Conservation (phyloP, 2,888 invertebrate species). For the Lasioglossum figueresi region DNA sequence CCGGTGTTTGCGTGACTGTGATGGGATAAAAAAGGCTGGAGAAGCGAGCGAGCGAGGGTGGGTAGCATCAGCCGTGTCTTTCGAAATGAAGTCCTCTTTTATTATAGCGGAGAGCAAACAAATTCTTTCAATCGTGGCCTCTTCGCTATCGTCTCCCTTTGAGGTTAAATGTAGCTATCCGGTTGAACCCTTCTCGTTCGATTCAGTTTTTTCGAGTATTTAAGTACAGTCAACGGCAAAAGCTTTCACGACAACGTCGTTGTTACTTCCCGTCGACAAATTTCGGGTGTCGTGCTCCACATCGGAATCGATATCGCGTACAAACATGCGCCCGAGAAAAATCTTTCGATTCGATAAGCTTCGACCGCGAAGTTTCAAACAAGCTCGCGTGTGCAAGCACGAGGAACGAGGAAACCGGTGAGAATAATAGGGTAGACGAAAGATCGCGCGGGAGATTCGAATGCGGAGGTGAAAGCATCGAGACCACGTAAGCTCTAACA, state of each 20-base stretch:
- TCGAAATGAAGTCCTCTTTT: constrained; percentile 58
- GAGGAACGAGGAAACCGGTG: neutral
- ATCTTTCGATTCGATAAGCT: neutral
- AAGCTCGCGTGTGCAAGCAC: constrained; percentile 15
- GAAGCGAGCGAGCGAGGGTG: constrained; percentile 16
- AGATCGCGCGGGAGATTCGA: constrained; percentile 20
- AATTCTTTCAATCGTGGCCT: constrained; percentile 62
- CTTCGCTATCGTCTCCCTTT: constrained; percentile 68
- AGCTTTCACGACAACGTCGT: neutral
- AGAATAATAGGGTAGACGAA: constrained; percentile 3
- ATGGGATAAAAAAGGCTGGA: constrained; percentile 25
- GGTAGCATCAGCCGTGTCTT: constrained; percentile 58
- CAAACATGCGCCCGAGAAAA: neutral
- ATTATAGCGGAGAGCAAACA: constrained; percentile 63
- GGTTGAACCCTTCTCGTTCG: constrained; percentile 53
- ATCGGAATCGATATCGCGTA: neutral
- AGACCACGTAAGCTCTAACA: constrained; percentile 9
- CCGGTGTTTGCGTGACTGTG: constrained; percentile 48
- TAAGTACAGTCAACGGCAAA: constrained; percentile 48
- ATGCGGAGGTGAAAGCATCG: neutral
- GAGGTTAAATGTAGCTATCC: constrained; percentile 65
- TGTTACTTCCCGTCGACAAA: neutral
- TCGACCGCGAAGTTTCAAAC: neutral
- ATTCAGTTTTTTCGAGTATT: constrained; percentile 65
- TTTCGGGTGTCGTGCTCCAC: neutral